Percentiles rank a stretch among this genome's conserved stretches.
These are phyloP conservation scores for Neoniphon sammara DNA, from an alignment of 2,797 vertebrate genomes.

Conservation along the genomic window DNA sequence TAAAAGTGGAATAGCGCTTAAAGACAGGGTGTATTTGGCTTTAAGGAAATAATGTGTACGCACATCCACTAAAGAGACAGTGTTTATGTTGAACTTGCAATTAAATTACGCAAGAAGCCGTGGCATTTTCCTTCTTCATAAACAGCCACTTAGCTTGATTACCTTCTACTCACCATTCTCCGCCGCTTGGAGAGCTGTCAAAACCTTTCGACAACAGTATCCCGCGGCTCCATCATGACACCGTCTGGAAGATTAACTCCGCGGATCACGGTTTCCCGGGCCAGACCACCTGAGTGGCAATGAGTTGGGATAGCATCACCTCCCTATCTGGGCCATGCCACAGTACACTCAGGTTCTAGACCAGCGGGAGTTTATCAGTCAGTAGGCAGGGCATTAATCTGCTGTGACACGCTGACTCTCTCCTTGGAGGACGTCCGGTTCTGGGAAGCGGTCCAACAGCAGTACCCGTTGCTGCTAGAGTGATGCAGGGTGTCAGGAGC, in stretches of 20 bases:
- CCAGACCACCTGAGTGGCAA: slow-evolving; percentile 74
- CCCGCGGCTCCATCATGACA: slow-evolving; percentile 46
- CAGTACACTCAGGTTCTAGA: slow-evolving; percentile 70
- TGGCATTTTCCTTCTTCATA: slow-evolving; percentile 72
- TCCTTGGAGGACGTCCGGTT: slow-evolving; percentile 76
- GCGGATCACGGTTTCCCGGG: slow-evolving; percentile 65
- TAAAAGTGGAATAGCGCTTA: slow-evolving; percentile 33
- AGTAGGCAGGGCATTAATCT: slow-evolving; percentile 83
- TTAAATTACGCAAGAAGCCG: slow-evolving; percentile 60
- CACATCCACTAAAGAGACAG: slow-evolving; percentile 36
- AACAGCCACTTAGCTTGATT: slow-evolving; percentile 79
- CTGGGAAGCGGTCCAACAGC: slow-evolving; percentile 81
- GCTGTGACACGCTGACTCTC: slow-evolving; percentile 79
- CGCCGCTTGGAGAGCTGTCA: slow-evolving; percentile 44
- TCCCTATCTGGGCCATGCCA: slow-evolving; percentile 78
- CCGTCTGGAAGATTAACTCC: slow-evolving; percentile 69
- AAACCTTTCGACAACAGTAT: slow-evolving; percentile 39
- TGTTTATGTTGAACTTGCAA: slow-evolving; percentile 60
- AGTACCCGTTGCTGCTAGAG: slow-evolving; percentile 70
- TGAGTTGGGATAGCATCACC: slow-evolving; percentile 72
- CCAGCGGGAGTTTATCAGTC: slow-evolving; percentile 82
- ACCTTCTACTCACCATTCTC: slow-evolving; percentile 53
- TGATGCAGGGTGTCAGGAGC: slow-evolving; percentile 73
- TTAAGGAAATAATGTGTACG: slow-evolving; percentile 20
- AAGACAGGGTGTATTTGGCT: slow-evolving; percentile 36